phyloP scores from a whole-genome alignment of 1,140 invertebrate genomes.

The Conus betulinus region DNA sequence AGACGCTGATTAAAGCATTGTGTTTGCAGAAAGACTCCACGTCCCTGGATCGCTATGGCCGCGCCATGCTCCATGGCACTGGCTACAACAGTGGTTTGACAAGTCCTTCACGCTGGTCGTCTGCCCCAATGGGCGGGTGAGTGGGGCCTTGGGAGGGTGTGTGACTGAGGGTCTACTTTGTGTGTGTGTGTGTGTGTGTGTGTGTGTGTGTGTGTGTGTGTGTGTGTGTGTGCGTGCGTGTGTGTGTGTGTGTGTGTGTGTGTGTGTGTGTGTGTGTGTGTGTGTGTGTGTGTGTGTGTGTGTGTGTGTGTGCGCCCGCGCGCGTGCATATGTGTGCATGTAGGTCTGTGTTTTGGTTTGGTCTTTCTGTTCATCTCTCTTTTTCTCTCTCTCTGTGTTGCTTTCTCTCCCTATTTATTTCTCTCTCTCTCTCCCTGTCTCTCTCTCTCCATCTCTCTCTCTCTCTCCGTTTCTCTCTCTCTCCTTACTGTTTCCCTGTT shows the following conservation, averaged over 20 bases:
- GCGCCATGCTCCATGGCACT: conserved; percentile 93
- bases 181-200: neutral
- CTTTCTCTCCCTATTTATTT: too few species aligned
- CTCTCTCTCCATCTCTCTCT: too few species aligned
- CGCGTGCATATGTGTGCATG: too few species aligned
- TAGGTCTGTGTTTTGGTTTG: too few species aligned
- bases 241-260: neutral
- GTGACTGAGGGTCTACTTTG: neutral
- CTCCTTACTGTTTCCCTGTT: too few species aligned
- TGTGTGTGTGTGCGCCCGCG: too few species aligned
- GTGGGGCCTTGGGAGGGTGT: neutral
- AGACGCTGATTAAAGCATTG: too few species aligned
- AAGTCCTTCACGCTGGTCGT: conserved; percentile 99
- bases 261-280: neutral
- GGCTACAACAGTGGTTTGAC: conserved; percentile 98
- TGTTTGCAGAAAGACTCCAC: conserved; percentile 81
- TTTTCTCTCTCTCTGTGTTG: too few species aligned
- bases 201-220: conserved; percentile 17
- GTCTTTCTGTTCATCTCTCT: too few species aligned
- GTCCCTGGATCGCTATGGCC: conserved; percentile 91
- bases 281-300: too few species aligned
- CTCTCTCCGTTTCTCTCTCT: too few species aligned
- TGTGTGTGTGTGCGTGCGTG: neutral
- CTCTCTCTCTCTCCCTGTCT: too few species aligned
- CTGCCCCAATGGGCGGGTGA: conserved; percentile 92